Evolutionary conservation across 2,113 vertebrate species (phyloP).

Genomic region (Ovis canadensis): DNA sequence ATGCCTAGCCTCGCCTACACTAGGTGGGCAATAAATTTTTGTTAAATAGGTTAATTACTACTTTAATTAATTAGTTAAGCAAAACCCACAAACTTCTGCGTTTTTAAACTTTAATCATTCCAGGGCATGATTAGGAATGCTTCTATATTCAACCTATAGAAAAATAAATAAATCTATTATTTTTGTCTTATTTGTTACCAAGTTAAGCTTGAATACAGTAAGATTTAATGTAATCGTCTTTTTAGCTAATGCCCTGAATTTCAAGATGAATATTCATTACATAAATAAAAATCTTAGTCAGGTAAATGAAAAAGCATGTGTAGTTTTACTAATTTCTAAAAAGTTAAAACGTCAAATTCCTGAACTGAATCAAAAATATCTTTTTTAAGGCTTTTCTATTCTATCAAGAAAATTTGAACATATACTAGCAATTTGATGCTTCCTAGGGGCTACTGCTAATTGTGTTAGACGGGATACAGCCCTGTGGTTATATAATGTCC

Average conservation of each 20-base stretch:
- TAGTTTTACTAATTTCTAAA: not conserved
- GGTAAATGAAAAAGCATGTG: not conserved
- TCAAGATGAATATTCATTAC: not conserved
- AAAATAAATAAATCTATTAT: not conserved
- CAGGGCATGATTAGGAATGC: not conserved
- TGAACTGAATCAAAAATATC: not conserved
- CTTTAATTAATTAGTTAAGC: not conserved
- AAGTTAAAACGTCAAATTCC: not conserved
- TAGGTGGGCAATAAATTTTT: not conserved
- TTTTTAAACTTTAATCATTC: conserved; percentile 9
- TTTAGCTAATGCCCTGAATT: not conserved
- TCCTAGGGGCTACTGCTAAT: not conserved
- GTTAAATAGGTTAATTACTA: not conserved
- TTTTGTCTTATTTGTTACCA: not conserved
- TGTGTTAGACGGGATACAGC: not conserved
- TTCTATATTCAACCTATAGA: not conserved
- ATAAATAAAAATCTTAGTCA: not conserved
- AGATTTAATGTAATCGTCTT: not conserved
- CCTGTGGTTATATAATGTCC: not conserved
- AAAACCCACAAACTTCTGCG: not conserved
- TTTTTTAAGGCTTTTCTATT: not conserved
- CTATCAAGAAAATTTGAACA: not conserved
- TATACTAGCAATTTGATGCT: not conserved
- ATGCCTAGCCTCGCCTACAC: not conserved
- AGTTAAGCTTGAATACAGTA: not conserved